Evolutionary conservation across 2,797 vertebrate genomes (phyloP).

Genomic region (Sylvia borin): DNA sequence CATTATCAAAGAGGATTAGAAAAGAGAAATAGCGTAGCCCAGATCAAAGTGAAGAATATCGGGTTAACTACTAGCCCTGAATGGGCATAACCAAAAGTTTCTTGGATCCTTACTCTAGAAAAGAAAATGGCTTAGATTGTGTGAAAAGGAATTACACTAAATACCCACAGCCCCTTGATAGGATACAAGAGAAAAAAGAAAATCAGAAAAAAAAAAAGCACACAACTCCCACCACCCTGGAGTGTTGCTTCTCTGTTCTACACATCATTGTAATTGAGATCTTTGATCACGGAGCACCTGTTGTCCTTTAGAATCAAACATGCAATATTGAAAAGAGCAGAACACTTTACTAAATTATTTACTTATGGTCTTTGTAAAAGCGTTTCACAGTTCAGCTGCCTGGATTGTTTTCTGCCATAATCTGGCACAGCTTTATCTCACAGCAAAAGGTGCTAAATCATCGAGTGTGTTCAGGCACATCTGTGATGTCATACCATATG

Average conservation of each 20-base stretch:
- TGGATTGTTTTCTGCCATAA: background rate
- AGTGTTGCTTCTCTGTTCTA: background rate
- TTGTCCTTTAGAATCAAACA: background rate
- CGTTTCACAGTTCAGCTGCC: background rate
- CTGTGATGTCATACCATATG: conserved; percentile 2
- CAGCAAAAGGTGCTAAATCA: conserved; percentile 50
- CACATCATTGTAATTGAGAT: background rate
- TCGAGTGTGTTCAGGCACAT: background rate
- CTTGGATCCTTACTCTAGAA: background rate
- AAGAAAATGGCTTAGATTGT: background rate
- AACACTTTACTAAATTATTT: conserved; percentile 10
- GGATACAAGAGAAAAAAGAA: background rate
- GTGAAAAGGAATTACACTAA: background rate
- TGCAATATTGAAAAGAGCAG: background rate
- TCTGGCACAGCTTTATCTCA: conserved; percentile 23
- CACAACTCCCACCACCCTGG: background rate
- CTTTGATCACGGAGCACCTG: conserved; percentile 23
- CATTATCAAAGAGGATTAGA: background rate
- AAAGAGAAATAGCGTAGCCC: background rate
- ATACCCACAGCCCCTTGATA: background rate
- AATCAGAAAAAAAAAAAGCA: background rate
- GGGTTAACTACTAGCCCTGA: background rate
- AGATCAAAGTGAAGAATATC: background rate
- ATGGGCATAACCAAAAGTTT: background rate
- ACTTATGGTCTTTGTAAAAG: background rate